Evolutionary conservation across 1,140 invertebrate genomes (phyloP), one percentile per base, ranked within the genome.

Genomic region (Dolichoris vasculosae): DNA sequence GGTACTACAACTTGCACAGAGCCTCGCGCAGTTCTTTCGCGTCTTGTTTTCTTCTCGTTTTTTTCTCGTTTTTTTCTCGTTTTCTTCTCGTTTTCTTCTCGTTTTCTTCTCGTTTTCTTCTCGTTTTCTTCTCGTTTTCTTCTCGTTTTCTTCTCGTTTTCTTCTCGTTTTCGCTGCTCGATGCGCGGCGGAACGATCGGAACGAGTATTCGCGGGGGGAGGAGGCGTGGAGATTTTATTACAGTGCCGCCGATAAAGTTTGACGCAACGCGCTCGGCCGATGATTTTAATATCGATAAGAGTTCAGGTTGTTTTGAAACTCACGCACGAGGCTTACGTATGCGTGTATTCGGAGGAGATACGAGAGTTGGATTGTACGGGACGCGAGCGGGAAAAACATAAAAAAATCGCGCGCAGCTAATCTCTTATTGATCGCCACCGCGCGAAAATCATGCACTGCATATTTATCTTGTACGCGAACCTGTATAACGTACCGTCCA

Each of bases 251-350:
- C 55, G 73, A 77, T 67, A 69, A 77, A 84, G 73, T 59, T 84
- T 80, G 46, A 80, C 76, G 83, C 64, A 84, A 84, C 59, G 77
- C 46, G 32, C 38, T 4, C 35, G 30, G 26, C 55, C 23, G n/a
- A 77, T 59, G 83, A 84, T 84, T 78, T 78, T 80, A 84, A 84
- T 84, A 84, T 71, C 43, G 83, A 84, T 84, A 84, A 84, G 63
- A 30, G 71, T 38, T 15, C 0, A 17, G 13, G 26, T 11, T 43
- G 43, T 40, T 73, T 46, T 63, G 51, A 76, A 63, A 46, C 55
- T 83, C 48, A 51, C 35, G 80, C 23, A 32, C 30, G 23, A n/a
- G 43, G n/a, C 13, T 6, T 13, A 13, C 43, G 43, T 46, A 13
- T 46, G 43, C 23, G 46, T 17, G 23, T 46, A n/a, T 20, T 7